phyloP scores from a whole-genome alignment of 2,113 vertebrate species.

The Nothobranchius kuhntae region DNA sequence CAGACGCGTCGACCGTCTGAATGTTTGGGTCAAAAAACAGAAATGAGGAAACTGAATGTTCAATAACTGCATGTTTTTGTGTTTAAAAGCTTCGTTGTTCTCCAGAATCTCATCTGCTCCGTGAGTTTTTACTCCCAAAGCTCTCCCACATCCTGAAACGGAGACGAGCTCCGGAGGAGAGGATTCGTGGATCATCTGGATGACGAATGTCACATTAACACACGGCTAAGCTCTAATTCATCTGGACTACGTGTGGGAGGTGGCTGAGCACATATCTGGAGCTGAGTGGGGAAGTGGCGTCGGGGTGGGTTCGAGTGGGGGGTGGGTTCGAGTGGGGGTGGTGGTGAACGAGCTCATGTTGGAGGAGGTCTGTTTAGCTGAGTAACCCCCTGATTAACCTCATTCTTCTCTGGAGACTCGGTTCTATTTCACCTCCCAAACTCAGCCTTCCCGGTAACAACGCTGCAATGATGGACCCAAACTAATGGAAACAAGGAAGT shows the following conservation, averaged over 20 bases:
- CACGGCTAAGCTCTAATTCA: conserved; percentile 53
- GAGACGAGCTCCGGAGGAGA: conserved; percentile 10
- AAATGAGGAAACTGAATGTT: too few species aligned
- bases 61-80: too few species aligned
- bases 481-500: too few species aligned
- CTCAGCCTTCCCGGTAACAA: too few species aligned
- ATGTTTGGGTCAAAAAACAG: too few species aligned
- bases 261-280: background rate
- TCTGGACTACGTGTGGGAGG: conserved; percentile 14
- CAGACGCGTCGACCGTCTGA: too few species aligned
- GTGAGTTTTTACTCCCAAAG: conserved; percentile 19
- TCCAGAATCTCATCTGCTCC: conserved; percentile 36
- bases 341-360: too few species aligned
- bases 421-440: too few species aligned
- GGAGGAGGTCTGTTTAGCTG: background rate
- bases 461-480: too few species aligned
- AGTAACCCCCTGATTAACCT: too few species aligned
- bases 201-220: conserved; percentile 55
- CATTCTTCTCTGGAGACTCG: too few species aligned
- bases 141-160: conserved; percentile 27
- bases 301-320: background rate
- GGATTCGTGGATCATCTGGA: background rate
- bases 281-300: conserved; percentile 3
- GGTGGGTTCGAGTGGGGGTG: background rate
- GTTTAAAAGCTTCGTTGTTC: conserved; percentile 16